Conservation (phyloP, 1,140 invertebrate genomes). For the Zaprionus inermis region DNA sequence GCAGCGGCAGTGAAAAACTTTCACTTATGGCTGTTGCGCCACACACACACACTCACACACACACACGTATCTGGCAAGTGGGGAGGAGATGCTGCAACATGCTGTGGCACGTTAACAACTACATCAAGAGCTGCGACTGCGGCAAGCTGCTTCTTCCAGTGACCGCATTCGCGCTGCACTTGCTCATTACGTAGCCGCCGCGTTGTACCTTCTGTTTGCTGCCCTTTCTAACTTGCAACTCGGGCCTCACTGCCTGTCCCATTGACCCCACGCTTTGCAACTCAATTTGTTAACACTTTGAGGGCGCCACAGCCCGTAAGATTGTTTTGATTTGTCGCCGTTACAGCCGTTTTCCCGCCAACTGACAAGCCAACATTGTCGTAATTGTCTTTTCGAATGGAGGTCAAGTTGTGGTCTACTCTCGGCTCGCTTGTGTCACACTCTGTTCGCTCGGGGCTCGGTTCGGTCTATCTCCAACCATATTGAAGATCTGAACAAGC, state of each 20-base stretch:
- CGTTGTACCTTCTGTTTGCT: conserved; percentile 7
- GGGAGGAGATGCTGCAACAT: conserved; percentile 32
- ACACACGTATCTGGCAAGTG: not conserved
- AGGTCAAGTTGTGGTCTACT: conserved; percentile 74
- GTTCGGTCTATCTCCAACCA: not conserved
- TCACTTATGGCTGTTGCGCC: conserved; percentile 70
- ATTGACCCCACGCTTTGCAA: conserved; percentile 58
- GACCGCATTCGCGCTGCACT: conserved; percentile 48
- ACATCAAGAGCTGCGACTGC: conserved; percentile 31
- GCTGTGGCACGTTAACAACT: conserved; percentile 37
- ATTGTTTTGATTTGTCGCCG: conserved; percentile 64
- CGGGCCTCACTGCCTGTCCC: conserved; percentile 38
- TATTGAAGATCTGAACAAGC: not conserved
- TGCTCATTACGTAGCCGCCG: conserved; percentile 38
- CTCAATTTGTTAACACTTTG: conserved; percentile 76
- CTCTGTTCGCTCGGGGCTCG: conserved; percentile 3
- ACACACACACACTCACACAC: conserved; percentile 27
- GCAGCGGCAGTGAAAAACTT: conserved; percentile 68
- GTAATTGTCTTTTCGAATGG: conserved; percentile 64
- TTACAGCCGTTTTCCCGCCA: conserved; percentile 20
- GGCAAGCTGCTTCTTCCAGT: conserved; percentile 31
- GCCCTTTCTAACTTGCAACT: conserved; percentile 52
- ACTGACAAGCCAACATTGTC: conserved; percentile 24
- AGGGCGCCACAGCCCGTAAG: conserved; percentile 20
- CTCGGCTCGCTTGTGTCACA: conserved; percentile 57